These are phyloP conservation scores for Laterallus jamaicensis DNA, from an alignment of 2,113 vertebrate species.

Conservation along the genomic window DNA sequence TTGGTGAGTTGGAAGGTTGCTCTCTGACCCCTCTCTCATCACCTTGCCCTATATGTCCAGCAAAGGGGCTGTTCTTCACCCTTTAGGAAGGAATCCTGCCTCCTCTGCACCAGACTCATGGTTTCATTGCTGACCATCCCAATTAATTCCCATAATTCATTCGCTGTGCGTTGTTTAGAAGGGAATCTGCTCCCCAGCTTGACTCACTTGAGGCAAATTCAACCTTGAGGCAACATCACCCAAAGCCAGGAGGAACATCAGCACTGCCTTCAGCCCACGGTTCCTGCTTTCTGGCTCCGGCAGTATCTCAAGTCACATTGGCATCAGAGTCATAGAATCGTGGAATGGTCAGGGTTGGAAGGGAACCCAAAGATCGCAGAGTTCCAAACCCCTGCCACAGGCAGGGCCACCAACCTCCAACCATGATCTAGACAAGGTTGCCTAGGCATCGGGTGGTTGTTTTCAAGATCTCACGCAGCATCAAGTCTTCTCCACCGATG, in stretches of 20 bases:
- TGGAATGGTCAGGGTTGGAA: too few species aligned
- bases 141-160: not conserved
- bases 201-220: not conserved
- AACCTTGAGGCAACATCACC: not conserved
- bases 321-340: not conserved
- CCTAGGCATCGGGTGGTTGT: not conserved
- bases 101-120: not conserved
- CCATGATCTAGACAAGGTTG: too few species aligned
- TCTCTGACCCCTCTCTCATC: not conserved
- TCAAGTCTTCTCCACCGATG: not conserved
- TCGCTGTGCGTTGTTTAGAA: not conserved
- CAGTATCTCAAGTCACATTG: not conserved
- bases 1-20: slow-evolving; percentile 17
- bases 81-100: not conserved
- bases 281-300: not conserved
- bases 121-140: slow-evolving; percentile 9
- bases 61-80: not conserved
- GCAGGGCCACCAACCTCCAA: too few species aligned
- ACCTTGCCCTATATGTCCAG: slow-evolving; percentile 17
- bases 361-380: too few species aligned
- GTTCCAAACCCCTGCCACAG: too few species aligned
- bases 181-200: not conserved
- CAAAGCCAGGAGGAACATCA: not conserved
- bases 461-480: not conserved
- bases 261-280: not conserved